Conservation (phyloP, 2,113 vertebrate genomes). For the Leptodactylus fuscus region DNA sequence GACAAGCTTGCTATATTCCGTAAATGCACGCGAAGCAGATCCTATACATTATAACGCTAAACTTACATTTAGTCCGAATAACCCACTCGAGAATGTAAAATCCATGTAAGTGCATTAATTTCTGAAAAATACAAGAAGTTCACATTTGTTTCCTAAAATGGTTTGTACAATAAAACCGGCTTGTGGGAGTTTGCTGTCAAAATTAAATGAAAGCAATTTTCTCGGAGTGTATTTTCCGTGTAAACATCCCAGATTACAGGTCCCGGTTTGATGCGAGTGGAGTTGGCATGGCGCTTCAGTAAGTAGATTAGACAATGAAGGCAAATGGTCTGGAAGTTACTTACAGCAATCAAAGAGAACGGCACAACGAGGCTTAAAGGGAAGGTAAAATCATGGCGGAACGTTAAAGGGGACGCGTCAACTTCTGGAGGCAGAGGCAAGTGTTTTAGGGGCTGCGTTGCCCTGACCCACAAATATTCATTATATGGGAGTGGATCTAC, state of each 20-base stretch:
- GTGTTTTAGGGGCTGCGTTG: too few relatives aligned
- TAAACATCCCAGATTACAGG: constrained; percentile 32
- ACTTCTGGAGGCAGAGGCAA: neutral
- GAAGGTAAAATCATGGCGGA: neutral
- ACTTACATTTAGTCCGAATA: too few relatives aligned
- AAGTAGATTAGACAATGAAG: constrained; percentile 40
- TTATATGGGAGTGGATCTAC: too few relatives aligned
- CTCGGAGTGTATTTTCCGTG: constrained; percentile 1
- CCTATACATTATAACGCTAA: too few relatives aligned
- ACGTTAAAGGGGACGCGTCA: neutral
- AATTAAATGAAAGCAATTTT: constrained; percentile 38
- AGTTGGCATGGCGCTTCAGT: neutral
- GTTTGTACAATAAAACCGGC: constrained; percentile 26
- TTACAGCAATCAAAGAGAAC: constrained; percentile 8
- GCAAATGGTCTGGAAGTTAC: constrained; percentile 35
- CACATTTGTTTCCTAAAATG: neutral
- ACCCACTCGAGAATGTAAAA: neutral
- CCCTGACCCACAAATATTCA: too few relatives aligned
- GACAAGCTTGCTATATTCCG: too few relatives aligned
- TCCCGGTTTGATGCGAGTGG: constrained; percentile 26
- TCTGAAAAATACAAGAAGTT: neutral
- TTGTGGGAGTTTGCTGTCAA: constrained; percentile 8
- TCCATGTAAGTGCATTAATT: neutral
- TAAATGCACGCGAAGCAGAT: too few relatives aligned
- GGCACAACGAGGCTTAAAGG: neutral